These are phyloP conservation scores for Phengaris alcon DNA, from an alignment of 2,888 invertebrate genomes.

Conservation along the genomic window DNA sequence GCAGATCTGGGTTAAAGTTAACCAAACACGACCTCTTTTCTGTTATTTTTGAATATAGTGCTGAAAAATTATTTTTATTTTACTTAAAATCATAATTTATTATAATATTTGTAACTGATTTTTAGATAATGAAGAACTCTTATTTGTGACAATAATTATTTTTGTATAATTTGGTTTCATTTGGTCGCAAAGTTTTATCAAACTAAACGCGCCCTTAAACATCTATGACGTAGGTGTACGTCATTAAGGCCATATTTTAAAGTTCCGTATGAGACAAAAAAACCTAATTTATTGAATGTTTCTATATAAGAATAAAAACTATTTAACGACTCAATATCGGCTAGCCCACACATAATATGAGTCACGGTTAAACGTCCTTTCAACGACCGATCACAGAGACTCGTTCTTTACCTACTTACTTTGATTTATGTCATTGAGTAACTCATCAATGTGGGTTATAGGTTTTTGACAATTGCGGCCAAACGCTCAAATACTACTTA, in stretches of 20 bases:
- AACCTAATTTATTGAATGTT: slow-evolving; percentile 12
- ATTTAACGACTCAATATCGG: slow-evolving; percentile 1
- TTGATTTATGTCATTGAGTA: slow-evolving; percentile 1
- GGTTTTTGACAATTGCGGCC: not conserved
- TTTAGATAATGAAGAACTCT: too few relatives aligned
- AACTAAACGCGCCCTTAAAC: not conserved
- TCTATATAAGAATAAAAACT: slow-evolving; percentile 3
- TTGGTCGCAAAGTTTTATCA: too few relatives aligned
- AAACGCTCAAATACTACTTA: too few relatives aligned
- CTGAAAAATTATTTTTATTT: too few relatives aligned
- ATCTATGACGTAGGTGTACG: not conserved
- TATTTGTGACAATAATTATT: too few relatives aligned
- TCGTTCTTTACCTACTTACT: slow-evolving; percentile 4
- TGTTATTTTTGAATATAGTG: too few relatives aligned
- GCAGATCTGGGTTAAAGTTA: too few relatives aligned
- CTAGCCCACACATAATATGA: not conserved
- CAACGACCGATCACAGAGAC: slow-evolving; percentile 1
- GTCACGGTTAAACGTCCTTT: slow-evolving; percentile 17
- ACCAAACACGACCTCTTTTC: too few relatives aligned
- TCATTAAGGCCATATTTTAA: not conserved
- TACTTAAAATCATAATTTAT: too few relatives aligned
- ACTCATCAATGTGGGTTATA: not conserved
- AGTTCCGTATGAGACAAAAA: slow-evolving; percentile 11
- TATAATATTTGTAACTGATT: too few relatives aligned
- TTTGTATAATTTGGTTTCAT: too few relatives aligned